Evolutionary conservation across 2,113 vertebrate species (phyloP).

Genomic region (Gambusia affinis): DNA sequence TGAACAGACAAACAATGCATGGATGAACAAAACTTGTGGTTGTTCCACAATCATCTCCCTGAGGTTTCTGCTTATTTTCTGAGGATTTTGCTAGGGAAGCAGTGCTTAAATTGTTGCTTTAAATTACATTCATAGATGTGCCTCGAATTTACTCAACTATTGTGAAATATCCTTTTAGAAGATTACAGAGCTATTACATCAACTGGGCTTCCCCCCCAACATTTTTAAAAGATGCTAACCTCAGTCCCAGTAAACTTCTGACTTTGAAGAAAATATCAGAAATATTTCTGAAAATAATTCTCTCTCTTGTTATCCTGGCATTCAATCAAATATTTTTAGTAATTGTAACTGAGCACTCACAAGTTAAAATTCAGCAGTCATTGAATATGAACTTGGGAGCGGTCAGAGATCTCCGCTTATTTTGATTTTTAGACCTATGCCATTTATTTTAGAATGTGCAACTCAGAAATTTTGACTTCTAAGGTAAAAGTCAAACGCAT

Average conservation of each 20-base stretch:
- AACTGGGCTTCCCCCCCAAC: background rate
- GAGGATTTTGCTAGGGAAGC: background rate
- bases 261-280: background rate
- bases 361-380: no score
- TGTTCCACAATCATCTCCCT: background rate
- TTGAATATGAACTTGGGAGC: no score
- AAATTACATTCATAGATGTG: background rate
- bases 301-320: background rate
- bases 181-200: background rate
- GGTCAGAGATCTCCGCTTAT: background rate
- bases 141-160: background rate
- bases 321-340: background rate
- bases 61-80: background rate
- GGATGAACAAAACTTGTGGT: background rate
- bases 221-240: background rate
- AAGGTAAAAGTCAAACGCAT: background rate
- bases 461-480: background rate
- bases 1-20: background rate
- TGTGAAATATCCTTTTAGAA: background rate
- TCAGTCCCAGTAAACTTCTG: background rate
- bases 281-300: background rate
- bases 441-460: background rate
- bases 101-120: background rate
- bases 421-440: background rate
- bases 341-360: background rate